Evolutionary conservation across 1,140 invertebrate genomes (phyloP).

Genomic region (Sminthurides bifidus): DNA sequence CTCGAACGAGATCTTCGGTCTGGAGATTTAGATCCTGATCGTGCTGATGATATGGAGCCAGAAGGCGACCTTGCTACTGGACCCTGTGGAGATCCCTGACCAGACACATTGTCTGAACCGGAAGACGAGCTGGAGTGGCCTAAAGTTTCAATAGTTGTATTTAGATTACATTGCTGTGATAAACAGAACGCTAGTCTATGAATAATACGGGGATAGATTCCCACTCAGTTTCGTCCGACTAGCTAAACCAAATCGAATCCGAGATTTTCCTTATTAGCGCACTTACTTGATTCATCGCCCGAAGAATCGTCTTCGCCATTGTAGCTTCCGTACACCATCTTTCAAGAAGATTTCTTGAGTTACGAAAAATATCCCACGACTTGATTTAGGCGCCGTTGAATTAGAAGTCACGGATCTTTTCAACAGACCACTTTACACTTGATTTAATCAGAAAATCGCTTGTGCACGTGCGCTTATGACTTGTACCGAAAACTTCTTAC

Average conservation of each 20-base stretch:
- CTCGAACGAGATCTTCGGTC: slow-evolving; percentile 10
- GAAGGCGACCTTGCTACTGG: slow-evolving; percentile 11
- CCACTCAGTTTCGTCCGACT: background rate
- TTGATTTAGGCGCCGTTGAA: too few relatives aligned
- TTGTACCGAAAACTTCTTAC: too few relatives aligned
- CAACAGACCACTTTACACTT: too few relatives aligned
- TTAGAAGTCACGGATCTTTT: too few relatives aligned
- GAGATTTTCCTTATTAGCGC: background rate
- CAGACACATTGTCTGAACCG: background rate
- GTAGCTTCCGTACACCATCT: too few relatives aligned
- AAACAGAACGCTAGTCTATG: background rate
- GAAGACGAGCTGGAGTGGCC: background rate
- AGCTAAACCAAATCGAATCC: background rate
- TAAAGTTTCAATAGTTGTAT: background rate
- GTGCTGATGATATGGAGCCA: background rate
- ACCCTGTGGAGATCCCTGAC: background rate
- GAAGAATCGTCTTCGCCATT: background rate
- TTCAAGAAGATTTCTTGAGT: too few relatives aligned
- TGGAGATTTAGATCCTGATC: slow-evolving; percentile 6
- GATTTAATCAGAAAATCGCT: too few relatives aligned
- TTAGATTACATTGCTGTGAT: background rate
- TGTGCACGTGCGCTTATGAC: too few relatives aligned
- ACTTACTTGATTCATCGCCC: slow-evolving; percentile 6
- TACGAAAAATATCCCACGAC: too few relatives aligned
- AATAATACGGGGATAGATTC: background rate